phyloP scores from a whole-genome alignment of 2,797 vertebrate genomes.

The Anguilla pacifica region DNA sequence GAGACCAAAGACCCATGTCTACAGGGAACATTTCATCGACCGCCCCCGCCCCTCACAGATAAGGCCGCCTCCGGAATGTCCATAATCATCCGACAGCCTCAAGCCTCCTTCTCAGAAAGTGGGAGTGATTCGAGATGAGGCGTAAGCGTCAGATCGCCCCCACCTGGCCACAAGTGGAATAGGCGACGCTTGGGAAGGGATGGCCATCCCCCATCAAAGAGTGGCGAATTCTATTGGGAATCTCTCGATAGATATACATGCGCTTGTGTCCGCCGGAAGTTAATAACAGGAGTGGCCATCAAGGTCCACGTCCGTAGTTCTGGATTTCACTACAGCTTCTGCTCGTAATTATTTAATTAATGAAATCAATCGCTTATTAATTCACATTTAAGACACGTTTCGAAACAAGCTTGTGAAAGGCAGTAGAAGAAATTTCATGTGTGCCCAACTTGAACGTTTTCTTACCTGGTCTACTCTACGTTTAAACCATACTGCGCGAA shows the following conservation, averaged over 20 bases:
- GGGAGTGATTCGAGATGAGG: background rate
- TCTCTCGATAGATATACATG: background rate
- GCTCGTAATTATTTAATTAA: no score
- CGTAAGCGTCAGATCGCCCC: background rate
- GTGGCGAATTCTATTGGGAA: background rate
- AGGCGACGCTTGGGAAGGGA: background rate
- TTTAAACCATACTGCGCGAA: no score
- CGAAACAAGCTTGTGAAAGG: no score
- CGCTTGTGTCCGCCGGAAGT: background rate
- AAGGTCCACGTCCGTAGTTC: background rate
- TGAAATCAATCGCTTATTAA: no score
- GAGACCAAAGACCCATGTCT: background rate
- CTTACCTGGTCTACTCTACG: no score
- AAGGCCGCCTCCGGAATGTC: background rate
- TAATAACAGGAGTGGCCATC: background rate
- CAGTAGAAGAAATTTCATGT: no score
- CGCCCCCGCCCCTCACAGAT: background rate
- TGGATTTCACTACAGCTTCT: no score
- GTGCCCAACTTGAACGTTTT: no score
- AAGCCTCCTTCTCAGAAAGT: background rate
- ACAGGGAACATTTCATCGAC: background rate
- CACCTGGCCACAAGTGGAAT: background rate
- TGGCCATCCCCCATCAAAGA: background rate
- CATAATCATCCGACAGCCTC: background rate
- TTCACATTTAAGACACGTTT: no score